Conservation (phyloP, 2,113 vertebrate species). For the Crotophaga sulcirostris region DNA sequence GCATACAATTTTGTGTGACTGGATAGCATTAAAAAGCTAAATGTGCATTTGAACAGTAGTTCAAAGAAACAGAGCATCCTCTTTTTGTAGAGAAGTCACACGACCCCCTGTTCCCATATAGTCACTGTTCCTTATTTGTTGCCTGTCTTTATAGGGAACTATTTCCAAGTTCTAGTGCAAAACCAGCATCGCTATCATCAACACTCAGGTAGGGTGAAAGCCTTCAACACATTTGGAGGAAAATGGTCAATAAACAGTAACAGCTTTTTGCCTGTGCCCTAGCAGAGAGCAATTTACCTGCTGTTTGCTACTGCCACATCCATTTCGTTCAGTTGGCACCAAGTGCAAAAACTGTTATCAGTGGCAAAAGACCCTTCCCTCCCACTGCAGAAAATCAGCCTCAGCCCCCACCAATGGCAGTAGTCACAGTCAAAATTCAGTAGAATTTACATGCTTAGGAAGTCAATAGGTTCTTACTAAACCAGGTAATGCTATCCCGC, state of each 20-base stretch:
- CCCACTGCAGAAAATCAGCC: background rate
- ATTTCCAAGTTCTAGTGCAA: background rate
- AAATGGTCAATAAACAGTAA: background rate
- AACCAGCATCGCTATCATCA: background rate
- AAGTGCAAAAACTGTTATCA: background rate
- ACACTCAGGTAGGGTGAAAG: background rate
- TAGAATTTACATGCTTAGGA: background rate
- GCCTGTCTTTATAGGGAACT: background rate
- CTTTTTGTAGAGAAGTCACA: background rate
- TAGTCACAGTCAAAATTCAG: background rate
- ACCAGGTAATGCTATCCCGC: background rate
- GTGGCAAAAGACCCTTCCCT: background rate
- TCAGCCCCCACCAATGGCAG: accelerated
- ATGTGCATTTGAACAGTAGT: background rate
- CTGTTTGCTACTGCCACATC: background rate
- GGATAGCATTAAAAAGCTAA: background rate
- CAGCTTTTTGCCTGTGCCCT: background rate
- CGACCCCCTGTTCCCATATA: background rate
- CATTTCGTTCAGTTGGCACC: background rate
- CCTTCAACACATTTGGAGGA: background rate
- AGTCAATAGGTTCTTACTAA: background rate
- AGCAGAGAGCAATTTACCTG: background rate
- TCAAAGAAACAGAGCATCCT: background rate
- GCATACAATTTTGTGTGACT: background rate
- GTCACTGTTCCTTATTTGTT: background rate